Conservation (phyloP, 64 coral and sea anemone genomes). For the Porites lutea region DNA sequence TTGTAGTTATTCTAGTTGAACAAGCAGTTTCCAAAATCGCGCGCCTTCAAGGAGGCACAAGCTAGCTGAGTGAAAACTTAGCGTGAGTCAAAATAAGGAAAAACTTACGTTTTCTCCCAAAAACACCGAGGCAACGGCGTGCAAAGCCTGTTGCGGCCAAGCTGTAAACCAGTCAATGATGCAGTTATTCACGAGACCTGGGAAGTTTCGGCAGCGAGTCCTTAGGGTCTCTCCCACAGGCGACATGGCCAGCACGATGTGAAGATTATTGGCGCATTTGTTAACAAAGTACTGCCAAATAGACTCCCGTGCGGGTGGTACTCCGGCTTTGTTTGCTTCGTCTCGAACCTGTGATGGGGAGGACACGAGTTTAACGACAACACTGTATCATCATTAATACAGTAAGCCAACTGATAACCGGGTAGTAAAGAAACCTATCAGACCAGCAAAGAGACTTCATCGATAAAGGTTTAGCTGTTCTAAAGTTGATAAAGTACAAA, state of each 20-base stretch:
- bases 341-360: slow-evolving; percentile 80
- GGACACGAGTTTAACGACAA: not conserved
- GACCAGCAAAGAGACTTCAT: too few species aligned
- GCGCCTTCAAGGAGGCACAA: not conserved
- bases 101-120: slow-evolving; percentile 93
- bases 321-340: slow-evolving; percentile 90
- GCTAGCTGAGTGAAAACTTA: too few species aligned
- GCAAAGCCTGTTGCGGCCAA: slow-evolving; percentile 95
- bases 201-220: slow-evolving; percentile 98
- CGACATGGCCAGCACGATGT: slow-evolving; percentile 99
- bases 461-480: too few species aligned
- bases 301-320: slow-evolving; percentile 95
- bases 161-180: slow-evolving; percentile 99
- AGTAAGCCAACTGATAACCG: too few species aligned
- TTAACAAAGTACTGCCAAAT: slow-evolving; percentile 99
- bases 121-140: slow-evolving; percentile 95
- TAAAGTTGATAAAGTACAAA: not conserved
- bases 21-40: too few species aligned
- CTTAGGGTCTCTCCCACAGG: slow-evolving; percentile 95
- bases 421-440: too few species aligned
- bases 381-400: not conserved
- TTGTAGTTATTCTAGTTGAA: too few species aligned
- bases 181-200: slow-evolving; percentile 97
- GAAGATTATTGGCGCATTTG: slow-evolving; percentile 97
- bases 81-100: not conserved